A percentile compares a stretch with the other conserved stretches of the same genome.
These are phyloP conservation scores for Nautilus pompilius DNA, from an alignment of 1,140 invertebrate genomes.

Conservation along the genomic window DNA sequence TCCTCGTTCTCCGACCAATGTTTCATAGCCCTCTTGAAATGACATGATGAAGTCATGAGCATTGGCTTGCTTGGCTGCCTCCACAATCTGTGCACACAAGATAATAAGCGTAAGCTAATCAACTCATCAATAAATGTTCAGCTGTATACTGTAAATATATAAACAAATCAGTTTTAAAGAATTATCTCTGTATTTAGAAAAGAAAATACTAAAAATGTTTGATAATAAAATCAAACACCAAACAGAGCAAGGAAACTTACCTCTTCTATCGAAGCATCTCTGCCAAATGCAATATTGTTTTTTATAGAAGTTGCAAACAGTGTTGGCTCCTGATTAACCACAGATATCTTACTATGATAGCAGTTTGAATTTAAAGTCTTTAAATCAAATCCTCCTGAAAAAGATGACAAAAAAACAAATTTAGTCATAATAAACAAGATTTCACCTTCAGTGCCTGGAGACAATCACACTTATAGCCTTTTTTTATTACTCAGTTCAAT, in stretches of 20 bases:
- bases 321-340: slow-evolving; percentile 83
- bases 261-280: slow-evolving; percentile 70
- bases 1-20: slow-evolving; percentile 68
- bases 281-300: slow-evolving; percentile 86
- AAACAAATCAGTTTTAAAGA: too few relatives aligned
- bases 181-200: too few relatives aligned
- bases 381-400: slow-evolving; percentile 36
- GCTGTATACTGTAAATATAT: too few relatives aligned
- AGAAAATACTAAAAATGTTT: too few relatives aligned
- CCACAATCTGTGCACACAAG: slow-evolving; percentile 72
- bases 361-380: slow-evolving; percentile 52
- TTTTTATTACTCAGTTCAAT: too few relatives aligned
- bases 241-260: slow-evolving; percentile 12
- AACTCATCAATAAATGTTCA: too few relatives aligned
- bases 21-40: slow-evolving; percentile 69
- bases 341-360: slow-evolving; percentile 65
- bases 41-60: slow-evolving; percentile 80
- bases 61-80: slow-evolving; percentile 80
- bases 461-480: too few relatives aligned
- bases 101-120: slow-evolving; percentile 54
- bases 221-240: too few relatives aligned
- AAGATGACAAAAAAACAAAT: too few relatives aligned
- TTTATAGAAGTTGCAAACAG: slow-evolving; percentile 81
- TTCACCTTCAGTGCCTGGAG: too few relatives aligned
- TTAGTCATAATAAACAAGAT: too few relatives aligned